Conservation (phyloP, 2,797 vertebrate species). For the Sebastes elongatus region DNA sequence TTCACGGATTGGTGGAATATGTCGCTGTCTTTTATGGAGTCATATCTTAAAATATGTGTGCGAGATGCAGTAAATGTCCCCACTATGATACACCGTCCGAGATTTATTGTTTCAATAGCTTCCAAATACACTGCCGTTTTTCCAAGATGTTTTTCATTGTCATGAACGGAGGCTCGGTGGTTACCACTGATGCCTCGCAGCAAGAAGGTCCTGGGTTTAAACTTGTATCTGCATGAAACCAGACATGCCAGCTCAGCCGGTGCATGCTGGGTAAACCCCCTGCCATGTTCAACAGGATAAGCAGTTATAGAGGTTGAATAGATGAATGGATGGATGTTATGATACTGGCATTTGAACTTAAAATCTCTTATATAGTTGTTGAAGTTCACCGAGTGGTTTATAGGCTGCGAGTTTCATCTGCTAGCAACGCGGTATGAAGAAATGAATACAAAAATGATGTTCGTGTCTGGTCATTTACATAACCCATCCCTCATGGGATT, state of each 20-base stretch:
- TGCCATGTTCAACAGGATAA: background rate
- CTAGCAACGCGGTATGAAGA: no score
- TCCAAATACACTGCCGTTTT: constrained; percentile 1
- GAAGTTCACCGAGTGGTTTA: background rate
- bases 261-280: background rate
- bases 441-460: no score
- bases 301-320: background rate
- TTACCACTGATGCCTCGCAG: background rate
- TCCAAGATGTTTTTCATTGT: background rate
- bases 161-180: background rate
- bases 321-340: background rate
- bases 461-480: no score
- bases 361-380: background rate
- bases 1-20: background rate
- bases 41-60: background rate
- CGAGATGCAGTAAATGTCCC: constrained; percentile 21
- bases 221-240: background rate
- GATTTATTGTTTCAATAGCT: constrained; percentile 29
- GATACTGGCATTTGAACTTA: background rate
- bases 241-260: background rate
- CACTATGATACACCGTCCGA: background rate
- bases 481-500: no score
- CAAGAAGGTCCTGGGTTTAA: background rate
- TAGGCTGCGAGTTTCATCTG: background rate
- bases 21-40: constrained; percentile 14